Evolutionary conservation across 2,113 vertebrate species (phyloP), one percentile per base, ranked within the genome.

Genomic region (Ptyas mucosa): DNA sequence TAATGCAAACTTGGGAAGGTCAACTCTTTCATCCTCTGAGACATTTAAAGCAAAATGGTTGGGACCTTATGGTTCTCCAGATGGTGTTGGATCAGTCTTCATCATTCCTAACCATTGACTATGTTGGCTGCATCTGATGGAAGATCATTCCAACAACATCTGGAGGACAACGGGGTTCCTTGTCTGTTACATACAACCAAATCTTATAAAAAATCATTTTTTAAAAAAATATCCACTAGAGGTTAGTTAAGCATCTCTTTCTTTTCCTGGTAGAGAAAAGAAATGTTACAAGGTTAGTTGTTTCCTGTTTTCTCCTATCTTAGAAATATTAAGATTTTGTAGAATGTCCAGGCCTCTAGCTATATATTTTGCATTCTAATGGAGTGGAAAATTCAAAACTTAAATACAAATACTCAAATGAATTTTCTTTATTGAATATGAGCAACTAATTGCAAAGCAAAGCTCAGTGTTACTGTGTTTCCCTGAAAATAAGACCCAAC

Each of bases 201-300:
- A 34, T 58, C 39, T 75, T 88, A 12, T 26, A 43, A 52, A 88
- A 92, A 53, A 21, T 23, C 23, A 64, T 90, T 90, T 52, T 1
- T 2, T 4, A 39, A 75, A n/a, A 75, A 39, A 39, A 90, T 46
- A 46, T 87, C 49, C 92, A 93, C 89, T 57, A 93, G 92, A 93
- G 89, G 92, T 93, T 89, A 93, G 92, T 85, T 90, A 29, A 86
- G n/a, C 57, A 90, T 90, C 23, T 93, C 53, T 89, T 85, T 39
- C 43, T 39, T n/a, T 8, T 51, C 2, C 64, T 23, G 24, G 3
- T 18, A 55, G 20, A 14, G 5, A 18, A 49, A 57, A 89, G n/a
- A 46, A 4, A 3, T 15, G 1, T 85, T 93, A n/a, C 43, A 93
- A 7, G 51, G 1, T 81, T 43, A 81, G 75, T 26, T 43, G 9